These are phyloP conservation scores for Yponomeuta sedellus DNA, from an alignment of 2,888 invertebrate genomes.

Conservation along the genomic window DNA sequence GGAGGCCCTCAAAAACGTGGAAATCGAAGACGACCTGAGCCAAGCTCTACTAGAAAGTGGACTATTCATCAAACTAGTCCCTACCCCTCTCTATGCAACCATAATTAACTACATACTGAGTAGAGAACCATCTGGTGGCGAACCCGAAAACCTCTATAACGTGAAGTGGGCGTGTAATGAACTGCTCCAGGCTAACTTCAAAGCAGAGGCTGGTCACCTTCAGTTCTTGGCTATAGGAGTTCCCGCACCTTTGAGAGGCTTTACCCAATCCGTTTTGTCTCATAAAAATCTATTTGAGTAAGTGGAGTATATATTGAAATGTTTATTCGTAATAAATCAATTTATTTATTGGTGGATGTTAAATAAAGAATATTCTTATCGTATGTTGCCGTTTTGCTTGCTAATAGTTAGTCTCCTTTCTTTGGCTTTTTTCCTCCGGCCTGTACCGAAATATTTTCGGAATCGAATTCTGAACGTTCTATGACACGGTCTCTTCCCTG, in stretches of 20 bases:
- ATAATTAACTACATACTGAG: constrained; percentile 48
- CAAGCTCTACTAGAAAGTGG: constrained; percentile 53
- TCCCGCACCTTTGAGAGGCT: constrained; percentile 51
- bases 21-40: constrained; percentile 53
- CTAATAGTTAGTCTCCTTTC: too few species aligned
- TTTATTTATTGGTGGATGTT: not conserved
- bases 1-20: constrained; percentile 39
- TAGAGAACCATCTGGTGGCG: constrained; percentile 27
- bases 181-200: constrained; percentile 41
- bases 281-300: constrained; percentile 38
- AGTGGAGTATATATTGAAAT: constrained; percentile 22
- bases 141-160: constrained; percentile 33
- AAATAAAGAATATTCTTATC: too few species aligned
- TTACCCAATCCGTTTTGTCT: constrained; percentile 51
- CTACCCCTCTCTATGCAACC: constrained; percentile 47
- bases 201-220: constrained; percentile 62
- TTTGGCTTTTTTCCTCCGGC: too few species aligned
- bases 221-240: constrained; percentile 43
- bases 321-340: not conserved
- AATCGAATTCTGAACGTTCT: too few species aligned
- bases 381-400: too few species aligned
- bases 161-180: constrained; percentile 47
- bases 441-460: too few species aligned
- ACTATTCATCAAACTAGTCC: constrained; percentile 52
- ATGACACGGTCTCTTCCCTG: too few species aligned